phyloP scores from a whole-genome alignment of 2,113 vertebrate species.

The Channa argus region DNA sequence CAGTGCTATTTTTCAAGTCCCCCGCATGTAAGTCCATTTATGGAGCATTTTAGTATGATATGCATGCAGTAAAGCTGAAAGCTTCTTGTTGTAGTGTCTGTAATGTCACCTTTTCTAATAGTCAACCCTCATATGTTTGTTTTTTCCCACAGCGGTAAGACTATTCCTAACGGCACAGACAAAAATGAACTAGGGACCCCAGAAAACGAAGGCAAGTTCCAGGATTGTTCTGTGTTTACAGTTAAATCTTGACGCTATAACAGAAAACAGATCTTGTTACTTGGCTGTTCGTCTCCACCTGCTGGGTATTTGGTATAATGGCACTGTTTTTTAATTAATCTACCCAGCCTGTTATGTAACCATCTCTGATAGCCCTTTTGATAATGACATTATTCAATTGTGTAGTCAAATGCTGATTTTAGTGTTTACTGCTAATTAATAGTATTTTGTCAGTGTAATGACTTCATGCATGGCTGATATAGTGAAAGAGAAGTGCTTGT shows the following conservation, averaged over 20 bases:
- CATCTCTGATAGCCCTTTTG: not conserved
- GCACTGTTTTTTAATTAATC: not conserved
- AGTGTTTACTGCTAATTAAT: constrained; percentile 20
- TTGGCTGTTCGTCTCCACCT: constrained; percentile 53
- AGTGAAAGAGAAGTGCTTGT: constrained; percentile 36
- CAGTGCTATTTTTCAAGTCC: constrained; percentile 92
- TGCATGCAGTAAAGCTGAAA: not conserved
- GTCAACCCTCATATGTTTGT: not conserved
- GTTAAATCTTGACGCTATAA: not conserved
- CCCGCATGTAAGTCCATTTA: constrained; percentile 90
- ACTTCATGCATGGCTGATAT: constrained; percentile 6
- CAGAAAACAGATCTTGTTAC: not conserved
- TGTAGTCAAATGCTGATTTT: constrained; percentile 11
- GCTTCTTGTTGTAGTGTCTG: not conserved
- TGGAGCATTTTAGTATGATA: not conserved
- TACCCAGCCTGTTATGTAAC: not conserved
- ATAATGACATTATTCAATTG: constrained; percentile 9
- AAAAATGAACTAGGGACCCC: constrained; percentile 81
- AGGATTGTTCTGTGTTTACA: constrained; percentile 1
- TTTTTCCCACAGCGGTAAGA: constrained; percentile 86
- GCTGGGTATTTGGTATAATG: constrained; percentile 41
- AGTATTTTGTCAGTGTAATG: constrained; percentile 28
- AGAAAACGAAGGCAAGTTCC: constrained; percentile 90
- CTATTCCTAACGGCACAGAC: constrained; percentile 88
- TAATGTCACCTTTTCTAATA: too few species aligned